A percentile compares a stretch with the other conserved stretches of the same genome.
Evolutionary conservation across 2,113 vertebrate species (phyloP).

Genomic region (Ovis aries): ARS-UI_Ramb_v3.0 NC_056054.1:143481501-143482000

Average conservation of each 20-base stretch:
- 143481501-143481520: background rate
- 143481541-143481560: background rate
- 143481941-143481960: slow-evolving; percentile 43
- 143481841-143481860: background rate
- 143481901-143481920: background rate
- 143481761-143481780: slow-evolving; percentile 24
- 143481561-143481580: background rate
- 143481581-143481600: background rate
- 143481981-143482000: background rate
- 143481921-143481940: slow-evolving; percentile 16
- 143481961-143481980: slow-evolving; percentile 18
- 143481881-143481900: background rate
- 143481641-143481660: background rate
- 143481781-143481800: slow-evolving; percentile 30
- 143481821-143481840: slow-evolving; percentile 40
- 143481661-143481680: background rate
- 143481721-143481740: background rate
- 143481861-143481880: background rate
- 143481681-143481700: background rate
- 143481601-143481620: background rate
- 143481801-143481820: background rate
- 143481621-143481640: background rate
- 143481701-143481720: background rate
- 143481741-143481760: background rate
- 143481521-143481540: background rate